Conservation (phyloP, 2,113 vertebrate genomes). For the Albula goreensis region DNA sequence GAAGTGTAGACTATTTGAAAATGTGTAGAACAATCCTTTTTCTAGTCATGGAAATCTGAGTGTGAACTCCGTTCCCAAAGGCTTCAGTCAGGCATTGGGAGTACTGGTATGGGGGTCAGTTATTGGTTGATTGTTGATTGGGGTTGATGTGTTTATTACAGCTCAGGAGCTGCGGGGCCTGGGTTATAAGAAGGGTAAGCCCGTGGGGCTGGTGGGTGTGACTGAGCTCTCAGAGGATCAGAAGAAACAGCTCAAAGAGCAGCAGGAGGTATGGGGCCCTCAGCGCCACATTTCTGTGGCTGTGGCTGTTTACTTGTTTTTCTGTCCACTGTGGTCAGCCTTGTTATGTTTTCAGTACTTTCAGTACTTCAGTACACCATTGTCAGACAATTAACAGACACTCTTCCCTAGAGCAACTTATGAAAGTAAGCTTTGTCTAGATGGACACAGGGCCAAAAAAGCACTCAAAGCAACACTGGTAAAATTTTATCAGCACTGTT, state of each 20-base stretch:
- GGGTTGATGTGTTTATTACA: conserved; percentile 54
- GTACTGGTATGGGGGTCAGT: not conserved
- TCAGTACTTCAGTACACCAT: no score
- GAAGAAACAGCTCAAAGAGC: conserved; percentile 93
- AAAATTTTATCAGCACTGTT: no score
- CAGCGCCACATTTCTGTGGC: not conserved
- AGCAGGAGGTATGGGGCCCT: conserved; percentile 82
- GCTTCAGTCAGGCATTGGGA: not conserved
- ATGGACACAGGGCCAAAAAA: not conserved
- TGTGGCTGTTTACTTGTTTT: not conserved
- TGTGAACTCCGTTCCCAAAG: not conserved
- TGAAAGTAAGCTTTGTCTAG: not conserved
- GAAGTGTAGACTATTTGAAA: not conserved
- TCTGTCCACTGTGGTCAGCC: not conserved
- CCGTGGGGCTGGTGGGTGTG: conserved; percentile 90
- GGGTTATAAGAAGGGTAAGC: conserved; percentile 94
- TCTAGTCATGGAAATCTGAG: not conserved
- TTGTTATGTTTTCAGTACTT: not conserved
- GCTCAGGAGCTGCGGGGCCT: conserved; percentile 90
- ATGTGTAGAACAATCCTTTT: not conserved
- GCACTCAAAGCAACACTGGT: not conserved
- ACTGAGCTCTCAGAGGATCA: conserved; percentile 93
- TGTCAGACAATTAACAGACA: no score
- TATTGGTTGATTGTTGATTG: not conserved
- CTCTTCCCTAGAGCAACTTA: no score